These are phyloP conservation scores for Cynopterus sphinx DNA, from an alignment of 2,797 vertebrate genomes.

Conservation along the genomic window DNA sequence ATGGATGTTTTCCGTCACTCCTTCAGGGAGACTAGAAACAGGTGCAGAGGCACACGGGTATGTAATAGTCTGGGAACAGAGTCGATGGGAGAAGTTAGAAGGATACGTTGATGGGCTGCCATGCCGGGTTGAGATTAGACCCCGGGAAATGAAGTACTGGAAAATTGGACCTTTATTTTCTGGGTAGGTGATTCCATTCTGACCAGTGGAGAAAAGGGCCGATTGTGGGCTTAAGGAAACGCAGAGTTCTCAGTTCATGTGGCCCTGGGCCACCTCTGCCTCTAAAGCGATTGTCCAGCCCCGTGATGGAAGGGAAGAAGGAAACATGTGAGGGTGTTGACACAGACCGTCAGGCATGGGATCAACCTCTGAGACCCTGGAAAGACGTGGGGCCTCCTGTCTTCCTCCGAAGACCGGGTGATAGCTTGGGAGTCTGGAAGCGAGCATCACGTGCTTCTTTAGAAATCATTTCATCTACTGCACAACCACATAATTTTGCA, in stretches of 20 bases:
- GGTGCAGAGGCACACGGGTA: neutral
- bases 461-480: neutral
- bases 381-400: neutral
- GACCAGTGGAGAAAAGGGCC: neutral
- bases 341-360: neutral
- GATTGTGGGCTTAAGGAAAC: fast-evolving
- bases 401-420: neutral
- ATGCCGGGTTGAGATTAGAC: neutral
- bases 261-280: neutral
- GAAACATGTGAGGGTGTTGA: neutral
- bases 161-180: neutral
- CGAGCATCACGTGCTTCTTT: fast-evolving
- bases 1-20: neutral
- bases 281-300: neutral
- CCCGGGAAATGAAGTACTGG: neutral
- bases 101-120: neutral
- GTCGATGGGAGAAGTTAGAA: neutral
- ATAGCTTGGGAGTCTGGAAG: neutral
- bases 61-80: neutral
- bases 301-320: neutral
- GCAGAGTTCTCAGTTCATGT: too few species aligned
- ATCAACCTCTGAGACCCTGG: neutral
- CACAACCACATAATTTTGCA: neutral
- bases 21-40: neutral
- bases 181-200: neutral